These are phyloP conservation scores for Mycteria americana DNA, from an alignment of 2,797 vertebrate species.

Conservation along the genomic window DNA sequence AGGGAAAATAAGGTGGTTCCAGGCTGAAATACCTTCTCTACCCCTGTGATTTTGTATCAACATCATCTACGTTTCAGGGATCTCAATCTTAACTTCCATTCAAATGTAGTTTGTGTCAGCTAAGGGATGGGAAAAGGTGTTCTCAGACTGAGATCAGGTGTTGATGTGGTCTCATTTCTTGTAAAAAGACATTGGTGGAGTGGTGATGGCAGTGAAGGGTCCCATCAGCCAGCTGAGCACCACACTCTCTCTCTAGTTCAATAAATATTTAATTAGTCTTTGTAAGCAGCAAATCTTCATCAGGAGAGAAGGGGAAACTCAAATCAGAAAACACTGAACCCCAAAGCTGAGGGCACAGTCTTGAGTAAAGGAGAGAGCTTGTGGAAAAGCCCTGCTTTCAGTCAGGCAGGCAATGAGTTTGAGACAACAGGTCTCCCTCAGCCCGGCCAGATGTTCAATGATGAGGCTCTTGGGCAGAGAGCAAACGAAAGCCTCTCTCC, in stretches of 20 bases:
- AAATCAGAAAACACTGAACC: not conserved
- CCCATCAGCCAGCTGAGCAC: not conserved
- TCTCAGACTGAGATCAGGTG: not conserved
- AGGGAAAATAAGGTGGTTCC: not conserved
- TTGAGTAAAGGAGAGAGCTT: not conserved
- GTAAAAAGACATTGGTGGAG: not conserved
- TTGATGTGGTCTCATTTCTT: not conserved
- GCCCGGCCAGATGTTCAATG: not conserved
- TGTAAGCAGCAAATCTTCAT: not conserved
- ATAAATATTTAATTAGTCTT: not conserved
- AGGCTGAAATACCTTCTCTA: not conserved
- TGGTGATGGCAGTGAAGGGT: not conserved
- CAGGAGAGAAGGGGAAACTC: not conserved
- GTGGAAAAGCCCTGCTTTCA: not conserved
- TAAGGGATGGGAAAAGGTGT: not conserved
- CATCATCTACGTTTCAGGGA: not conserved
- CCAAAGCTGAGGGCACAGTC: not conserved
- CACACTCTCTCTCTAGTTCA: not conserved
- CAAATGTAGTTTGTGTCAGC: not conserved
- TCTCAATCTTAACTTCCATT: not conserved
- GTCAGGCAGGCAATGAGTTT: not conserved
- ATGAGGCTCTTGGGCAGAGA: not conserved
- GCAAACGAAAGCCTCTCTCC: not conserved
- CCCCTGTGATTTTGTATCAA: not conserved
- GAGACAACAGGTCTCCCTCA: not conserved